Base-by-base conservation (phyloP, 2,888 invertebrate species). In the Cyaniris semiargus region DNA sequence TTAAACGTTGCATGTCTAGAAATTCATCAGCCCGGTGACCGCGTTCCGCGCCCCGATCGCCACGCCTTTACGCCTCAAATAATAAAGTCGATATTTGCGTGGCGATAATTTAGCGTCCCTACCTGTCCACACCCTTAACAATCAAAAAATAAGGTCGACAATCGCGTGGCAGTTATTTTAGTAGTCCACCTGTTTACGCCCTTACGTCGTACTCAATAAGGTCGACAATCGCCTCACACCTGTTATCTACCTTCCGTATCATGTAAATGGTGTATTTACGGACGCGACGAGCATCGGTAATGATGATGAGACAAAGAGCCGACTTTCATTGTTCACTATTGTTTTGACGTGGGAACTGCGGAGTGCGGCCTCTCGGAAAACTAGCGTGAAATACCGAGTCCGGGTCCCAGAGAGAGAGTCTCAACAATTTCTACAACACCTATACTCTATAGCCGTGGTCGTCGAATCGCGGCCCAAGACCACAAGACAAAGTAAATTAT, bases 191-290 rank as follows among this genome's bases (percentile, higher is more conserved):
- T 21, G 58, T 58, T 15, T 8, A 66, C 27, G 66, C 66, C 66
- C 66, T 66, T 58, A 27, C 10, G 13, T 1, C 27, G 13, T 13
- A 15, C 13, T 6, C 6, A 66, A 66, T 66, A 15, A 0, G 27
- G 66, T 13, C 66, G 66, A 66, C 66, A 66, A 21, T 27, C 66
- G 66, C 66, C 27, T 6, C 78, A 78, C 66, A 78, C 27, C 44
- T 74, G 77, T 76, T 79, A 79, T 78, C 78, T 77, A 27, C 48
- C 78, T 79, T 78, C 77, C 78, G 79, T 72, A 58, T 58, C 38
- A 74, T 53, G 74, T 48, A 48, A 74, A 48, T 44, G 53, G 74
- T 3, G 48, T 23, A 44, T 2, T 34, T 21, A 53, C 5, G 18
- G 53, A 48, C 74, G 74, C 27, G 3, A 2, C 21, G 44, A 48